Percentiles rank a stretch among this genome's conserved stretches.
Conservation (phyloP, 2,113 vertebrate species). For the Salvelinus sp. region DNA sequence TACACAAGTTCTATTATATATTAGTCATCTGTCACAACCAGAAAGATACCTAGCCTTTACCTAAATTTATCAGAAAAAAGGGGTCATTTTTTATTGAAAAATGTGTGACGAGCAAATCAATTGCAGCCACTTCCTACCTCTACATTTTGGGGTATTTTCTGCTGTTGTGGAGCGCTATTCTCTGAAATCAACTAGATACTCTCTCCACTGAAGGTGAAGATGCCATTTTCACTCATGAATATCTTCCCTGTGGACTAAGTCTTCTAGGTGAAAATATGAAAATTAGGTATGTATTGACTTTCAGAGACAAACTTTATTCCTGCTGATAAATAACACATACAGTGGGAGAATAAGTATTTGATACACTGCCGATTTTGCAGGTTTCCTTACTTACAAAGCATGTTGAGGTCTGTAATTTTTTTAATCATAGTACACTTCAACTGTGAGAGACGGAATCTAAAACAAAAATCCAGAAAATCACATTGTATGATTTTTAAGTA, state of each 20-base stretch:
- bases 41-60: no score
- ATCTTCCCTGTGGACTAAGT: background rate
- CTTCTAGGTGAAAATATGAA: background rate
- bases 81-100: no score
- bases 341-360: no score
- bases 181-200: background rate
- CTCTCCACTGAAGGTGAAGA: background rate
- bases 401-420: no score
- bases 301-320: slow-evolving; percentile 67
- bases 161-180: background rate
- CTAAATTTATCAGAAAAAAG: no score
- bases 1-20: background rate
- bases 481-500: no score
- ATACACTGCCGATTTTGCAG: no score
- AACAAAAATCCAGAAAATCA: no score
- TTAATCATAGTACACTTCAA: no score
- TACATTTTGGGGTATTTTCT: background rate
- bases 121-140: background rate
- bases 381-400: no score
- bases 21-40: background rate
- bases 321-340: slow-evolving; percentile 79
- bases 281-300: slow-evolving; percentile 1
- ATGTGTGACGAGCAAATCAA: no score
- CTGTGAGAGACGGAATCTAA: no score
- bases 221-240: background rate